Conservation (phyloP, 2,113 vertebrate genomes). For the Fregetta grallaria region DNA sequence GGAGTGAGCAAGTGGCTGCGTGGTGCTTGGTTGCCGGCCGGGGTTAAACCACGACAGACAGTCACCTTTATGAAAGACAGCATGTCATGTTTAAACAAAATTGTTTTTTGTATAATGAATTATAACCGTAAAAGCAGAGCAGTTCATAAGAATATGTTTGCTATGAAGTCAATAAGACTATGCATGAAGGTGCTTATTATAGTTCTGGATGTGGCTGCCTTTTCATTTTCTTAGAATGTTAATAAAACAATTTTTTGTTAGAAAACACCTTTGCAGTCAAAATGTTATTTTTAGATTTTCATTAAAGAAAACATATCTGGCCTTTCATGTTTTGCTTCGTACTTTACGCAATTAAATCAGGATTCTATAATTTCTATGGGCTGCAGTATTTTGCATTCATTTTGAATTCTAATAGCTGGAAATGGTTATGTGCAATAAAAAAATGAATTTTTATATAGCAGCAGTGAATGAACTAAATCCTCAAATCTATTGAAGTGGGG, state of each 20-base stretch:
- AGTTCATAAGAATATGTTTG: background rate
- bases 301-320: background rate
- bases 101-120: background rate
- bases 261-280: background rate
- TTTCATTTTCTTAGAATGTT: background rate
- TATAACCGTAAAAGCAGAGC: background rate
- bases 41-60: no score
- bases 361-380: background rate
- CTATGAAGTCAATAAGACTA: background rate
- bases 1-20: no score
- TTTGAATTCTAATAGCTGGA: background rate
- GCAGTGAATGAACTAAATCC: background rate
- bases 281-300: background rate
- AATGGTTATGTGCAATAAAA: background rate
- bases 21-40: no score
- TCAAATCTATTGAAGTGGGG: background rate
- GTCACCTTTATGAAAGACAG: background rate
- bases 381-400: background rate
- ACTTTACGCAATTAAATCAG: background rate
- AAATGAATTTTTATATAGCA: background rate
- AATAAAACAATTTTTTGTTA: background rate
- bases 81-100: background rate
- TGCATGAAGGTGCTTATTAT: background rate
- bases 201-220: background rate
- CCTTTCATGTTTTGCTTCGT: background rate